Evolutionary conservation across 2,113 vertebrate species (phyloP).

Genomic region (Ursus arctos): DNA sequence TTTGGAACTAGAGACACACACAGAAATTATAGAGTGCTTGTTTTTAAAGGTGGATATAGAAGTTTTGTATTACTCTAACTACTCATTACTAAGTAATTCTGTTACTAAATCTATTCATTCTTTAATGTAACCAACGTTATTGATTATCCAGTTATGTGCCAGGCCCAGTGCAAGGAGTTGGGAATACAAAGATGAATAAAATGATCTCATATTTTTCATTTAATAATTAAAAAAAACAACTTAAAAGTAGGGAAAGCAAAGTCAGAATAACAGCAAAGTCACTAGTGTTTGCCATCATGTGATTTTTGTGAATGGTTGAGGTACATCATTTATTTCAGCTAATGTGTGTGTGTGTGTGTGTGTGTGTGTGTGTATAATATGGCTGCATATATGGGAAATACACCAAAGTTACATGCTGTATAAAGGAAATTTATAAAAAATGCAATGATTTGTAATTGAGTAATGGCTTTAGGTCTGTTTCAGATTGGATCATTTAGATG

Average conservation of each 20-base stretch:
- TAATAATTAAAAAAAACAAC: background rate
- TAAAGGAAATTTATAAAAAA: background rate
- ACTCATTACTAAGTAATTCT: background rate
- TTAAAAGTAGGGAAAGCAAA: background rate
- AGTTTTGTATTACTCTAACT: background rate
- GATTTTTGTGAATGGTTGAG: background rate
- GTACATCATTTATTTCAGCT: background rate
- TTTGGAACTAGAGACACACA: conserved; percentile 18
- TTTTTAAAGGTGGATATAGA: conserved; percentile 40
- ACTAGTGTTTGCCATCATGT: background rate
- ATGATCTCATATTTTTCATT: background rate
- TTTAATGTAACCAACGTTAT: background rate
- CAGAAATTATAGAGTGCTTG: background rate
- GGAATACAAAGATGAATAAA: conserved; percentile 16
- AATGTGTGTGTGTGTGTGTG: too few relatives aligned
- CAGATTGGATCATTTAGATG: background rate
- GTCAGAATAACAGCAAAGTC: background rate
- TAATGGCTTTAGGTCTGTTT: conserved; percentile 21
- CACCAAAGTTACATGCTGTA: background rate
- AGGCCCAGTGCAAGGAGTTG: background rate
- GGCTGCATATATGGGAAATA: background rate
- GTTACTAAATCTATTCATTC: background rate
- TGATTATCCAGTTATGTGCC: background rate
- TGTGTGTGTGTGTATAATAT: too few relatives aligned
- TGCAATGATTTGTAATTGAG: background rate